Conservation (phyloP, 2,888 invertebrate genomes). For the Dromius quadrimaculatus region DNA sequence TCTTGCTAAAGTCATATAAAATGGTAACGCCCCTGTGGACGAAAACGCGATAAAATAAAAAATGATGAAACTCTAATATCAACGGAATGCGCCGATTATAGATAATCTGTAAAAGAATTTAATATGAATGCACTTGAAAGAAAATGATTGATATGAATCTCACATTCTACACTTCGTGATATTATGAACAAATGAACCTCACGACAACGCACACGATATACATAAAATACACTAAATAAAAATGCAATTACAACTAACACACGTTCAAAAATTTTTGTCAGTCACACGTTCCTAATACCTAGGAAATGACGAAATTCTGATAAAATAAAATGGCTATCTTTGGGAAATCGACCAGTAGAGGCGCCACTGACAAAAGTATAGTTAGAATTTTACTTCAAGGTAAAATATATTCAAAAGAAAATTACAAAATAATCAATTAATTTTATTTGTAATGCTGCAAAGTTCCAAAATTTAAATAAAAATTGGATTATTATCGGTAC, state of each 20-base stretch:
- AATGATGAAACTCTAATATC: conserved; percentile 47
- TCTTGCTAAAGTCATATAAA: conserved; percentile 98
- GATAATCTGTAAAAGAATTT: conserved; percentile 43
- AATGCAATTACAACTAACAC: conserved; percentile 31
- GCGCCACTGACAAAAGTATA: conserved; percentile 15
- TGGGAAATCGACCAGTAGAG: conserved; percentile 13
- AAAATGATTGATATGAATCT: conserved; percentile 26
- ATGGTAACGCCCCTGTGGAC: conserved; percentile 90
- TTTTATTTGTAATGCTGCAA: no score
- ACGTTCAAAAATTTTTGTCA: conserved; percentile 19
- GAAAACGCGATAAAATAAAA: conserved; percentile 62
- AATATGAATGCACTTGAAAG: conserved; percentile 12
- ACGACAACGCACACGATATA: conserved; percentile 23
- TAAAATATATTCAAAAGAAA: no score
- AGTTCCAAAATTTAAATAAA: no score
- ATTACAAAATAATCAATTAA: no score
- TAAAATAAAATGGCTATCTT: conserved; percentile 32
- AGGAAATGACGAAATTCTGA: conserved; percentile 47
- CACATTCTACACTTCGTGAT: conserved; percentile 37
- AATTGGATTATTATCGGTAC: no score
- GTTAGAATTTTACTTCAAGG: no score
- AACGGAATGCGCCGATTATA: conserved; percentile 38
- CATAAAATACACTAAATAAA: conserved; percentile 31
- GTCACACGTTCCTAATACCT: conserved; percentile 33
- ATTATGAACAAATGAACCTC: conserved; percentile 40